phyloP scores from a whole-genome alignment of 2,888 invertebrate species.

The Pemphredon lugubris region DNA sequence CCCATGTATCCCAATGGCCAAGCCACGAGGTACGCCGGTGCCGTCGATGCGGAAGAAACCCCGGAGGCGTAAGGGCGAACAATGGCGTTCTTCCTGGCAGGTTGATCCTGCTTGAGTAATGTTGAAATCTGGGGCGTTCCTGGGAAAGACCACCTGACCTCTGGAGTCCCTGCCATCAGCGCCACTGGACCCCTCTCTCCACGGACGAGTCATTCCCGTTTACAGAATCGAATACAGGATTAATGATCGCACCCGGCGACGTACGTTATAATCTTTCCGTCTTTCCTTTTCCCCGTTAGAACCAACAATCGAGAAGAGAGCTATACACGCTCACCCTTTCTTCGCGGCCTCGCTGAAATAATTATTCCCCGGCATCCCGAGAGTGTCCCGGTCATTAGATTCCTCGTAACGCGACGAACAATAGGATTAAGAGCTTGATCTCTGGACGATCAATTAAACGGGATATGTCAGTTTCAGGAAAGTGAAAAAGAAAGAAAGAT shows the following conservation, averaged over 20 bases:
- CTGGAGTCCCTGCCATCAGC: constrained; percentile 60
- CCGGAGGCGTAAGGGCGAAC: constrained; percentile 71
- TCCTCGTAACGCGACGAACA: constrained; percentile 18
- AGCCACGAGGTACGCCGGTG: constrained; percentile 41
- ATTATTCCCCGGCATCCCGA: background rate
- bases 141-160: constrained; percentile 79
- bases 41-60: constrained; percentile 67
- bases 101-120: constrained; percentile 81
- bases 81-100: constrained; percentile 76
- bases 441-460: constrained; percentile 40
- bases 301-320: no score
- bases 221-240: constrained; percentile 47
- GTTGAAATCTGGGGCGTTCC: constrained; percentile 81
- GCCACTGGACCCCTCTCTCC: constrained; percentile 55
- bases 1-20: constrained; percentile 38
- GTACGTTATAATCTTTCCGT: constrained; percentile 4
- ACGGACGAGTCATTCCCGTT: constrained; percentile 65
- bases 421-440: constrained; percentile 38
- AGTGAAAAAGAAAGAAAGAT: background rate
- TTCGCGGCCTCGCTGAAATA: background rate
- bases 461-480: constrained; percentile 12
- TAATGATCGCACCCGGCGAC: constrained; percentile 49
- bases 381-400: constrained; percentile 12
- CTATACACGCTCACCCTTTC: no score
- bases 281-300: constrained; percentile 9